Conservation (phyloP, 2,113 vertebrate species). For the Pseudopodoces humilis region DNA sequence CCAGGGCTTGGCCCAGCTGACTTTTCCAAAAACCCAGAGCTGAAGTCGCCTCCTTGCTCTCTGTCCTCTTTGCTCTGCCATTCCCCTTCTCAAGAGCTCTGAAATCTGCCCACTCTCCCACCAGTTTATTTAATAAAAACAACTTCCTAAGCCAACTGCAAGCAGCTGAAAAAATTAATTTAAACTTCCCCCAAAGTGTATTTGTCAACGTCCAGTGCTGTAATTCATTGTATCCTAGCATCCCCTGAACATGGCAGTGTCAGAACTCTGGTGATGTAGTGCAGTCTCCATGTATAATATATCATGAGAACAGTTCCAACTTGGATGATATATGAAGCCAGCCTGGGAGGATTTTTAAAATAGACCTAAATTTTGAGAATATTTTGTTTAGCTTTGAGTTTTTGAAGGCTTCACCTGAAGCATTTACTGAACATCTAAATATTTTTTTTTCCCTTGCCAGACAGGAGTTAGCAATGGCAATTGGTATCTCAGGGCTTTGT, state of each 20-base stretch:
- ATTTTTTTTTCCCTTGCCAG: constrained; percentile 14
- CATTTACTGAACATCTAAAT: constrained; percentile 42
- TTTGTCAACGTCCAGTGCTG: constrained; percentile 72
- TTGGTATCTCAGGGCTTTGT: not conserved
- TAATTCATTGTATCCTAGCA: constrained; percentile 75
- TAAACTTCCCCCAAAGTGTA: constrained; percentile 67
- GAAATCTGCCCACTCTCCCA: constrained; percentile 13
- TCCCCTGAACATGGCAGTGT: constrained; percentile 67
- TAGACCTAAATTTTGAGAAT: constrained; percentile 61
- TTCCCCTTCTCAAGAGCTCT: not conserved
- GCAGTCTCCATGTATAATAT: constrained; percentile 64
- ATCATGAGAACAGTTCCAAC: constrained; percentile 68
- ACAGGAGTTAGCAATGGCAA: not conserved
- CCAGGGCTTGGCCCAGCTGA: not conserved
- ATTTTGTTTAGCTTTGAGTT: constrained; percentile 35
- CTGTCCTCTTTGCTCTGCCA: not conserved
- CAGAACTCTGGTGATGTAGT: constrained; percentile 73
- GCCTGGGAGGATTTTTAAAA: constrained; percentile 70
- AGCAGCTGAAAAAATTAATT: constrained; percentile 77
- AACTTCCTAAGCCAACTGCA: constrained; percentile 71
- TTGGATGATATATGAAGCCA: constrained; percentile 69
- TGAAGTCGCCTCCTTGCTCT: not conserved
- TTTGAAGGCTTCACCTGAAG: constrained; percentile 50
- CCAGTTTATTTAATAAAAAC: constrained; percentile 75
- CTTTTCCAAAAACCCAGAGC: not conserved